Evolutionary conservation across 2,797 vertebrate species (phyloP).

Genomic region (Hipposideros larvatus): DNA sequence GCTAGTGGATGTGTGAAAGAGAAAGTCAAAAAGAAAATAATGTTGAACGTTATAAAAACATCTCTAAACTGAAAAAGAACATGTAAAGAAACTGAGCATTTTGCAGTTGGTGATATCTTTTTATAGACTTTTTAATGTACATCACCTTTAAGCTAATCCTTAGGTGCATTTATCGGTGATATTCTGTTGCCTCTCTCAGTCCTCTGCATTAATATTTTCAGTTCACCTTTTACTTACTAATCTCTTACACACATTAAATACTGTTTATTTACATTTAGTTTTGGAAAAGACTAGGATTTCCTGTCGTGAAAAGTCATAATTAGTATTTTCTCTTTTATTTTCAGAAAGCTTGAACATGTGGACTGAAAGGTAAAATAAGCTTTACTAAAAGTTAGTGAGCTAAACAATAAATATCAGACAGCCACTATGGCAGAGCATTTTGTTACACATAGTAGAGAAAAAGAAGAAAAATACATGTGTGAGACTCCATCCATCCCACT

Average conservation of each 20-base stretch:
- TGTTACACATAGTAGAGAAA: background rate
- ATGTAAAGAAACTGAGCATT: background rate
- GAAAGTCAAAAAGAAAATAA: background rate
- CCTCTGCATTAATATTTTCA: background rate
- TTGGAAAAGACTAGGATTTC: constrained; percentile 9
- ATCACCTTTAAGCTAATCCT: background rate
- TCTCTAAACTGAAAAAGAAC: background rate
- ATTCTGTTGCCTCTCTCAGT: background rate
- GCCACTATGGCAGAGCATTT: background rate
- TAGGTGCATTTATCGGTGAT: background rate
- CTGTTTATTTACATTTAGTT: background rate
- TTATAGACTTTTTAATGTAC: background rate
- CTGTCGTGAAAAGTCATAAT: background rate
- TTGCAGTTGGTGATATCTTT: background rate
- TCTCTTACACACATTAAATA: background rate
- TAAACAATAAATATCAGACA: background rate
- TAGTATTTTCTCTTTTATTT: background rate
- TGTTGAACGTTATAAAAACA: background rate
- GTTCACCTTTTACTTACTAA: background rate
- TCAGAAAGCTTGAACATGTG: background rate
- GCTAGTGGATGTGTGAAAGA: background rate
- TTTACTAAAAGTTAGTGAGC: background rate
- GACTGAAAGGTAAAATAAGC: background rate
- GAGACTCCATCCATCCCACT: background rate
- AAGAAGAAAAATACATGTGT: background rate